phyloP scores from a whole-genome alignment of 2,113 vertebrate genomes.

The Glaucidium brasilianum region DNA sequence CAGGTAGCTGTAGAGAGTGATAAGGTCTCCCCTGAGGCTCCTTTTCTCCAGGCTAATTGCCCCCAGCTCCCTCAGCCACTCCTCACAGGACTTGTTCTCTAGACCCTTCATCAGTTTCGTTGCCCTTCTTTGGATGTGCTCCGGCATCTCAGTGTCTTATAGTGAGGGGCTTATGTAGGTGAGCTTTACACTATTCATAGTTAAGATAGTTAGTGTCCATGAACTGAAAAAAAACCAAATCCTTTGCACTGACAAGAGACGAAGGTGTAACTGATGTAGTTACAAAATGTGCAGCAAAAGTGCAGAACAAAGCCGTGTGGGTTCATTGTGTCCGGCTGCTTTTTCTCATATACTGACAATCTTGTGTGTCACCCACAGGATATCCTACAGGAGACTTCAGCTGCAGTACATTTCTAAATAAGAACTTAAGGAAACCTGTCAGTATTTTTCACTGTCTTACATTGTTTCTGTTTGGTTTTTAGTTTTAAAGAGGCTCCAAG shows the following conservation, averaged over 20 bases:
- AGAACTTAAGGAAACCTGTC: background rate
- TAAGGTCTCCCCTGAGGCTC: background rate
- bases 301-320: background rate
- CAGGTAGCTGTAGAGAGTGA: accelerated
- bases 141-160: background rate
- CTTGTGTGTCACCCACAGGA: background rate
- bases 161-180: background rate
- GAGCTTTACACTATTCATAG: background rate
- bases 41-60: background rate
- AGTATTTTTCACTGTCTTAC: background rate
- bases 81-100: accelerated
- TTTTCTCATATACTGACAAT: background rate
- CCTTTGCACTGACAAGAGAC: background rate
- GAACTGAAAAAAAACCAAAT: background rate
- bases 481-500: background rate
- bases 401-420: background rate
- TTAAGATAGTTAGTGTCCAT: background rate
- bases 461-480: constrained; percentile 10
- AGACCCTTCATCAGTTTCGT: accelerated
- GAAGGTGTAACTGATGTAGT: background rate
- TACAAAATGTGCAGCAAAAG: background rate
- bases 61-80: accelerated
- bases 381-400: background rate
- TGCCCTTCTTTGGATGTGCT: accelerated
- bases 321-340: background rate